Conservation (phyloP, 2,113 vertebrate genomes). For the Neopipo cinnamomea region DNA sequence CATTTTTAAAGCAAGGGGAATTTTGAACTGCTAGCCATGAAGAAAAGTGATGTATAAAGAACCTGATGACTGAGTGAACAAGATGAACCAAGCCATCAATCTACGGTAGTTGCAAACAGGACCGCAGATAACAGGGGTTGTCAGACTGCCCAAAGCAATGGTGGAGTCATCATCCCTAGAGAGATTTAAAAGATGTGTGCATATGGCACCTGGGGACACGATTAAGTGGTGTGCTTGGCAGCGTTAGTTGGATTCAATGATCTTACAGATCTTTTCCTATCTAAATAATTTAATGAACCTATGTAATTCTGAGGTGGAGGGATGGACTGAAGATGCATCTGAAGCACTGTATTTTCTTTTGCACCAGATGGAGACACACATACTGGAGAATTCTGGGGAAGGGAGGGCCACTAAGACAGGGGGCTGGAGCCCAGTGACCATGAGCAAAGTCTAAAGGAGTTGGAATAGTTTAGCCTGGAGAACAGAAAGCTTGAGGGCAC, state of each 20-base stretch:
- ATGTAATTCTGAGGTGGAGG: neutral
- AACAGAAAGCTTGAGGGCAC: neutral
- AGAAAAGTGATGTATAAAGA: neutral
- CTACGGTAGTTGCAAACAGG: neutral
- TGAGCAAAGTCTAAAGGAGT: neutral
- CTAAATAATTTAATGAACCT: neutral
- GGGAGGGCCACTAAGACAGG: fast-evolving
- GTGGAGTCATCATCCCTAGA: neutral
- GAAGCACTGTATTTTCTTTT: neutral
- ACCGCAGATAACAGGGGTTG: neutral
- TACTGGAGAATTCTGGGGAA: neutral
- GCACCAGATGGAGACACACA: neutral
- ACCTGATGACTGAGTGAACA: neutral
- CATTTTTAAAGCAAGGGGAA: neutral
- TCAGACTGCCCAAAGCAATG: neutral
- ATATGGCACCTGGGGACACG: neutral
- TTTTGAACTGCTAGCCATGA: neutral
- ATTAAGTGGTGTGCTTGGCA: neutral
- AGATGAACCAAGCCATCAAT: neutral
- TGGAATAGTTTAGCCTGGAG: neutral
- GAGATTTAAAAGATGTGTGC: neutral
- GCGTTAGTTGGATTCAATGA: neutral
- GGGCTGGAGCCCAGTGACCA: neutral
- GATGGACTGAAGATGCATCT: neutral
- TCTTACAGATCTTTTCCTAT: neutral